Percentiles rank a stretch among this genome's conserved stretches.
Evolutionary conservation across 1,140 invertebrate genomes (phyloP).

Genomic region (Coptotermes formosanus): DNA sequence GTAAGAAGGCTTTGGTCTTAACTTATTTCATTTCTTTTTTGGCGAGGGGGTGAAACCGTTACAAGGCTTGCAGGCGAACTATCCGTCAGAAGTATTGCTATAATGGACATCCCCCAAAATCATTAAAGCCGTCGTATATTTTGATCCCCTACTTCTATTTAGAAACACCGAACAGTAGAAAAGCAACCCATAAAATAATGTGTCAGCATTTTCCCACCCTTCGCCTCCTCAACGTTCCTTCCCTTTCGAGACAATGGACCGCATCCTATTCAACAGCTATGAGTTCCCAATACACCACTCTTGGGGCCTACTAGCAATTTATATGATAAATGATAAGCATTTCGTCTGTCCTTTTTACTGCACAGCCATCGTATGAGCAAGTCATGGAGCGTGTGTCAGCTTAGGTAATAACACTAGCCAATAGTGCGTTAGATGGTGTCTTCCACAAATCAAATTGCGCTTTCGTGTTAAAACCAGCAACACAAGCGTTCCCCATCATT

Average conservation of each 20-base stretch:
- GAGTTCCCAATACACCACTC: neutral
- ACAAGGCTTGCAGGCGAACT: neutral
- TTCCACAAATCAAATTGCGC: neutral
- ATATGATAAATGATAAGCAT: slow-evolving; percentile 12
- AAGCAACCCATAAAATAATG: neutral
- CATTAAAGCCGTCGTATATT: neutral
- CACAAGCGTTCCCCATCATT: neutral
- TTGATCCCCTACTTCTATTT: neutral
- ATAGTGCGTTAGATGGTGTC: neutral
- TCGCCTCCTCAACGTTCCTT: neutral
- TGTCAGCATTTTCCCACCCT: neutral
- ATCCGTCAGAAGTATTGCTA: neutral
- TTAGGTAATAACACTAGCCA: neutral
- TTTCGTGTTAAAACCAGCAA: neutral
- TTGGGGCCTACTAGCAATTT: neutral
- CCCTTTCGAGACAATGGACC: neutral
- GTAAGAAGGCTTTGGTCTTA: too few species aligned
- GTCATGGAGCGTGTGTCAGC: neutral
- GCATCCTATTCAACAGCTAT: neutral
- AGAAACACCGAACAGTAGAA: neutral
- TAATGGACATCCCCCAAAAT: neutral
- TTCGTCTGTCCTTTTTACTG: neutral
- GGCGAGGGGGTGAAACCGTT: neutral
- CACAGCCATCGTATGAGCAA: neutral
- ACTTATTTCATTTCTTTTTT: neutral